Base-by-base conservation (phyloP, 2,113 vertebrate species). In the Cygnus atratus region DNA sequence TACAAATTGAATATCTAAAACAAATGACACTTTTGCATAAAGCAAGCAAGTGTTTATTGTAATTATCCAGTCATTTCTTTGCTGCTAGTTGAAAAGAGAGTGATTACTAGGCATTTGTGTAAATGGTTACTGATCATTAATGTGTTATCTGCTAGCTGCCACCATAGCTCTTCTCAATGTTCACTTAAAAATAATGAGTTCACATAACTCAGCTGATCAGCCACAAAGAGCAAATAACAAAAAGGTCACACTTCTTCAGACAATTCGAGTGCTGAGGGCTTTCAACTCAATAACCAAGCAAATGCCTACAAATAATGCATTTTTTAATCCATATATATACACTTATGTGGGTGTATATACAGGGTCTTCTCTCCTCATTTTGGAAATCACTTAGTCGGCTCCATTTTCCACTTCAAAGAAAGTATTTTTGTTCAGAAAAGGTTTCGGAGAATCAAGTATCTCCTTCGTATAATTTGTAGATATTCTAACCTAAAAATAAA, bases 181-280 rank as follows among this genome's bases (percentile, higher is more conserved):
- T 67, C 41, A 72, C 37, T 91, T 92, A 67, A 94, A 96, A 86
- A 78, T 78, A 85, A 79, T 76, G 33, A 90, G 13, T 65, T 70
- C 10, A 61, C 6, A 39, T 76, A 75, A 91, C 67, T 91, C 62
- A 79, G 13, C 12, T 35, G 29, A 24, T 65, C 39, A 85, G 5
- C n/a, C 39, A 67, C 37, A 46, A 88, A 91, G 22, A 22, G 13
- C 39, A 90, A 93, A 82, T 72, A 85, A 68, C 31, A 29, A 83
- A 87, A 75, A 7, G 6, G 35, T 71, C 25, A 31, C 22, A 22
- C 5, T 76, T 87, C 71, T 75, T 43, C n/a, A 90, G 91, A 63
- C 20, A 84, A 20, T 21, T 10, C 0, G 67, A 46, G 2, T 71
- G 7, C 17, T 75, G 17, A 84, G 43, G 26, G 66, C 12, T 55